Evolutionary conservation across 2,888 invertebrate genomes (phyloP).

Genomic region (Plusia festucae): DNA sequence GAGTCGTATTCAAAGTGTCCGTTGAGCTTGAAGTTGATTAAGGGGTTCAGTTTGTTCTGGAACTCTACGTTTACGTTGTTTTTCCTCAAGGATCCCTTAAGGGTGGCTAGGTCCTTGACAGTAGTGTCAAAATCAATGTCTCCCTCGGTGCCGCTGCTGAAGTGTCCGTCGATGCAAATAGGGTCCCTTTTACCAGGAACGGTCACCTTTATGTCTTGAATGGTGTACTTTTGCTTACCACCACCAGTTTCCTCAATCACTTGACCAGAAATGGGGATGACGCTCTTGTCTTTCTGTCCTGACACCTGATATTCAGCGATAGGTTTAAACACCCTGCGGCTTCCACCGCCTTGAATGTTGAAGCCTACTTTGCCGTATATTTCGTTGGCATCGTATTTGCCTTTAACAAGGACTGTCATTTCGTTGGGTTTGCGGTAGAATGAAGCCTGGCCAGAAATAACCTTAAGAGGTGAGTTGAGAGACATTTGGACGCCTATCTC

Average conservation of each 20-base stretch:
- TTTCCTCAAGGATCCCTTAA: conserved; percentile 82
- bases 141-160: conserved; percentile 66
- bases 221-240: conserved; percentile 85
- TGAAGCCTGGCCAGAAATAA: conserved; percentile 88
- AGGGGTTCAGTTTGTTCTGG: conserved; percentile 90
- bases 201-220: conserved; percentile 89
- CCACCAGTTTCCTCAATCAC: conserved; percentile 74
- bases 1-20: conserved; percentile 85
- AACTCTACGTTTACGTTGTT: conserved; percentile 85
- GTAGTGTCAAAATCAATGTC: conserved; percentile 85
- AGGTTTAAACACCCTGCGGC: conserved; percentile 90
- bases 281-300: conserved; percentile 80
- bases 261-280: conserved; percentile 88
- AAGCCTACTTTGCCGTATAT: conserved; percentile 92
- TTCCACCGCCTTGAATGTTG: conserved; percentile 87
- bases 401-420: conserved; percentile 88
- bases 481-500: conserved; percentile 89
- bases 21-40: conserved; percentile 89
- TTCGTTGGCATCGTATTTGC: conserved; percentile 88
- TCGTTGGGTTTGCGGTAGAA: conserved; percentile 90
- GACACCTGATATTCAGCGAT: conserved; percentile 91
- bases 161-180: conserved; percentile 86
- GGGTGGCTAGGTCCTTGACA: conserved; percentile 82
- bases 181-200: conserved; percentile 77
- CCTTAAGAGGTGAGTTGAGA: conserved; percentile 91